Base-by-base conservation (phyloP, 1,140 invertebrate genomes). In the Drosophila subpulchrella region DNA sequence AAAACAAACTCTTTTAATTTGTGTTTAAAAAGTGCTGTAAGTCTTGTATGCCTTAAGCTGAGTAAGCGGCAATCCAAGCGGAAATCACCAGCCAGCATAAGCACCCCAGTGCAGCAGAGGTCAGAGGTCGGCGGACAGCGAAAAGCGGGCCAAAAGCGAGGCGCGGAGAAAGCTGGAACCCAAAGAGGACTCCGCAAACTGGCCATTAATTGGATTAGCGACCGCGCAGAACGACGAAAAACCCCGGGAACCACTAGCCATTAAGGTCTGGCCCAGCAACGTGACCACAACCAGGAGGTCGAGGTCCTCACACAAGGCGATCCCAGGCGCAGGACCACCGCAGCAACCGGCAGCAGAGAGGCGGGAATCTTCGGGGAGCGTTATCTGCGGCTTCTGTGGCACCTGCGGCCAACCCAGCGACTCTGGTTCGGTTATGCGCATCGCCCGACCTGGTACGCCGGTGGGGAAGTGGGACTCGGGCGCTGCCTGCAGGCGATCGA, bases 351-450 rank as follows among this genome's bases (percentile, higher is more conserved):
- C 32, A 44, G 48, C 27, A 41, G 41, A n/a, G 10, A 47, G 38
- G 42, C 46, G 11, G 48, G 15, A 32, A 46, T 46, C 10, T 10
- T 11, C 15, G 48, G 60, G 30, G 38, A 47, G 4, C 13, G 51
- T 24, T 13, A 34, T 11, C 41, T 38, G 34, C 7, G 13, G 13
- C 27, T 8, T 36, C 60, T 20, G 11, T 13, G 27, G 32, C 17
- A 59, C 20, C 11, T 24, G 12, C 8, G 11, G 8, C 27, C 27
- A 27, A 8, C 3, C 11, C 73, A 48, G 50, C 72, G 60, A 76
- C 61, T 54, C 73, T 76, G 72, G 73, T 8, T 76, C 50, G 65
- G 81, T 71, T 74, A 85, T 85, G 81, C 78, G n/a, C 72, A 56
- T 51, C 57, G 50, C 34, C 60, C 58, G 67, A 41, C 59, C 55